Base-by-base conservation (phyloP, 2,113 vertebrate species). In the Harpagus bidentatus region DNA sequence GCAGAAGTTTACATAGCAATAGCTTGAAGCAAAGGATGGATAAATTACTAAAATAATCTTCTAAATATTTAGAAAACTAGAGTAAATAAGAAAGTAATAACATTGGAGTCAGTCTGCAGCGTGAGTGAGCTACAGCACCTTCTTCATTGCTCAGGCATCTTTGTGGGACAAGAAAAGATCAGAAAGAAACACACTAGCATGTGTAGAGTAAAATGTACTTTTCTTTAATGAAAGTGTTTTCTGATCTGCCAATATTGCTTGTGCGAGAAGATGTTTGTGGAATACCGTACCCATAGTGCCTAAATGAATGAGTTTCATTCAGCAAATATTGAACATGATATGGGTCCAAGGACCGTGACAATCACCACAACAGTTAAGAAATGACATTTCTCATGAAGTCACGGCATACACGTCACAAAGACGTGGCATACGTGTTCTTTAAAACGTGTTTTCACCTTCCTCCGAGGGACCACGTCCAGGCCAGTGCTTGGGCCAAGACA, bases 391-490 rank as follows among this genome's bases (percentile, higher is more conserved):
- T 96, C 26, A 63, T 8, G 3, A 73, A 47, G 34, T 17, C 1
- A 3, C 43, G 40, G 16, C 32, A 56, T 23, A 25, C 8, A 66
- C 0, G 2, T 90, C 71, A 63, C 32, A 66, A 69, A 77, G 38
- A 11, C 0, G 0, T 50, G 38, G 22, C 22, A 47, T 25, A 50
- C 0, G 9, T 61, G 4, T 28, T 32, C 38, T 38, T 61, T 19
- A 72, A 52, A 82, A 47, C 0, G 5, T 45, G 10, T 78, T 53
- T 73, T 36, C 14, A 63, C 31, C 16, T 93, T 86, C 31, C 28
- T 82, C 47, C 2, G 2, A 63, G 18, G 74, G 9, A 6, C 8
- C 5, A 21, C 7, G 11, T 42, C 22, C 50, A 55, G 36, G 16
- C 10, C 20, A 22, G 25, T 43, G 13, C 26, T 59, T 58, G 23